These are phyloP conservation scores for Pluvialis apricaria DNA, from an alignment of 2,113 vertebrate species.

Conservation along the genomic window DNA sequence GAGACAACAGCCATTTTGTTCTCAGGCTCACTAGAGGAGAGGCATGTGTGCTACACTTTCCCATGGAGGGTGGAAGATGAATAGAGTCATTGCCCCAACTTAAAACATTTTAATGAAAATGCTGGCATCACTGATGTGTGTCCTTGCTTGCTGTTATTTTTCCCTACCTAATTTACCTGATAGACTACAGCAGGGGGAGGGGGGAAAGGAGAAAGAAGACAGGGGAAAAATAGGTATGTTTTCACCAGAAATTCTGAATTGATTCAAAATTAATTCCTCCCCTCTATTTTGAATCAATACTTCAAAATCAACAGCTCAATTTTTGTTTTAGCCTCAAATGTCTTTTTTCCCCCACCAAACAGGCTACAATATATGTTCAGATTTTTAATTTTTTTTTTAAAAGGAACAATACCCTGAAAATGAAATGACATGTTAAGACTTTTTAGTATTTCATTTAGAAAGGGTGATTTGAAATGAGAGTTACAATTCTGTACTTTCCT, in stretches of 20 bases:
- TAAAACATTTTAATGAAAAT: conserved; percentile 56
- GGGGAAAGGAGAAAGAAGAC: neutral
- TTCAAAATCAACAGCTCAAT: conserved; percentile 17
- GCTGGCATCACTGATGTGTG: conserved; percentile 19
- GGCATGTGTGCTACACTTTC: neutral
- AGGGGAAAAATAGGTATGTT: neutral
- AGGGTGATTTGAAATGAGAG: neutral
- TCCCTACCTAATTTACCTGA: conserved; percentile 44
- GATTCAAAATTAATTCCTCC: conserved; percentile 34
- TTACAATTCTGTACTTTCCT: neutral
- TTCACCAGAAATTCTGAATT: conserved; percentile 21
- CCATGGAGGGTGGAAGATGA: neutral
- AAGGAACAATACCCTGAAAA: neutral
- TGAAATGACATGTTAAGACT: neutral
- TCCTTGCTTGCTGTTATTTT: conserved; percentile 32
- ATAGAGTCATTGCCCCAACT: conserved; percentile 19
- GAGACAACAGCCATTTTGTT: neutral
- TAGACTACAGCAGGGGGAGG: neutral
- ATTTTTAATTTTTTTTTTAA: neutral
- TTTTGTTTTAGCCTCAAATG: neutral
- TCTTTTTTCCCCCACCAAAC: neutral
- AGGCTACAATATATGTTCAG: neutral
- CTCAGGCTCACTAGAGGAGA: neutral
- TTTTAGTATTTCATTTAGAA: neutral
- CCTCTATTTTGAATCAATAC: conserved; percentile 35